phyloP scores from a whole-genome alignment of 2,113 vertebrate genomes.

The Silurus glanis region DNA sequence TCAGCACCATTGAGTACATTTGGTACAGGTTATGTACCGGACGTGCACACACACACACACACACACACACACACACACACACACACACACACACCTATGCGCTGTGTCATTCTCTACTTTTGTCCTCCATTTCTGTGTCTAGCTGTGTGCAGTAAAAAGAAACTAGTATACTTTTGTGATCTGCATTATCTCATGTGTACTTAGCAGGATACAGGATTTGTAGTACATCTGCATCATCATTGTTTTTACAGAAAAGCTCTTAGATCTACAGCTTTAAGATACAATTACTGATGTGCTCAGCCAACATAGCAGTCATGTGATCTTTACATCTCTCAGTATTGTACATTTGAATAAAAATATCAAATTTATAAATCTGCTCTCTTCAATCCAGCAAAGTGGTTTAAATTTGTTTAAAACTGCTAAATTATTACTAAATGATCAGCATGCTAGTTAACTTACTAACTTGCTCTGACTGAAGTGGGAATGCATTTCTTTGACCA shows the following conservation, averaged over 20 bases:
- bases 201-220: constrained; percentile 42
- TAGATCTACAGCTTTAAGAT: neutral
- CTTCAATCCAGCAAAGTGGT: neutral
- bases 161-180: constrained; percentile 16
- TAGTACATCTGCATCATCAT: neutral
- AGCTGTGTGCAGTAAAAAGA: neutral
- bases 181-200: constrained; percentile 63
- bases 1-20: neutral
- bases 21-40: neutral
- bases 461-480: neutral
- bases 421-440: neutral
- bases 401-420: no score
- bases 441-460: neutral
- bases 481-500: neutral
- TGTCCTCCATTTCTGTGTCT: constrained; percentile 27
- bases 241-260: neutral
- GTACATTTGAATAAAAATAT: neutral
- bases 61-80: constrained; percentile 15
- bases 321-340: neutral
- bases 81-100: constrained; percentile 25
- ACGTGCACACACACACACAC: neutral
- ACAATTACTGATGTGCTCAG: neutral
- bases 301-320: neutral
- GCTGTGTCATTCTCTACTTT: constrained; percentile 11
- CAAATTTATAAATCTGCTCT: neutral